These are phyloP conservation scores for Emydocephalus ijimae DNA, from an alignment of 2,113 vertebrate genomes.

Conservation along the genomic window DNA sequence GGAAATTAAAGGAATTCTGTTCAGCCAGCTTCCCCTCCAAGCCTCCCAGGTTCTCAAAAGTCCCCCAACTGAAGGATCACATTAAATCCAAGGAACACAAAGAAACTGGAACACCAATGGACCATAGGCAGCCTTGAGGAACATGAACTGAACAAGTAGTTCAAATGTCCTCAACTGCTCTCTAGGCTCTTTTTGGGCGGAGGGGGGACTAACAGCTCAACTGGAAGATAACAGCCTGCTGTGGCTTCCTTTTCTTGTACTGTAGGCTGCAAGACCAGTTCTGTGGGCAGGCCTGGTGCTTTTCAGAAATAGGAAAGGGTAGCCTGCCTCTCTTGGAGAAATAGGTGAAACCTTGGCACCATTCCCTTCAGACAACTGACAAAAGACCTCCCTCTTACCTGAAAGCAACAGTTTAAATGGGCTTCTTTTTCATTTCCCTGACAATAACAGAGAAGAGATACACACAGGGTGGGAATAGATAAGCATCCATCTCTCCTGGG, in stretches of 20 bases:
- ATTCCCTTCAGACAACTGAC: too few species aligned
- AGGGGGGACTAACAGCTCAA: neutral
- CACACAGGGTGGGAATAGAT: too few species aligned
- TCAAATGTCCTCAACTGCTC: neutral
- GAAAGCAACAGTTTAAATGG: neutral
- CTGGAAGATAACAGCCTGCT: neutral
- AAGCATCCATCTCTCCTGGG: neutral
- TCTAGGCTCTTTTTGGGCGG: neutral
- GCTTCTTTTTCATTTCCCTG: neutral
- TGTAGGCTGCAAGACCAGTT: neutral
- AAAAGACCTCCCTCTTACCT: neutral
- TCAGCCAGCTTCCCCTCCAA: too few species aligned
- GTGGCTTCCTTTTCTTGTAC: neutral
- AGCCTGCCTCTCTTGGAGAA: neutral
- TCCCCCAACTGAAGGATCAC: too few species aligned
- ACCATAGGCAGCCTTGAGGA: neutral
- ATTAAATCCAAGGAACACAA: neutral
- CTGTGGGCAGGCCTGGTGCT: neutral
- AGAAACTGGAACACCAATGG: neutral
- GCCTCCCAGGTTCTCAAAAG: neutral
- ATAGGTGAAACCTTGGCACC: neutral
- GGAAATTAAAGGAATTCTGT: neutral
- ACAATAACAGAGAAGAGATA: neutral
- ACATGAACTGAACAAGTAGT: neutral
- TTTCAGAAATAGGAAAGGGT: neutral